Conservation (phyloP, 2,888 invertebrate species). For the Tuberolachnus salignus region DNA sequence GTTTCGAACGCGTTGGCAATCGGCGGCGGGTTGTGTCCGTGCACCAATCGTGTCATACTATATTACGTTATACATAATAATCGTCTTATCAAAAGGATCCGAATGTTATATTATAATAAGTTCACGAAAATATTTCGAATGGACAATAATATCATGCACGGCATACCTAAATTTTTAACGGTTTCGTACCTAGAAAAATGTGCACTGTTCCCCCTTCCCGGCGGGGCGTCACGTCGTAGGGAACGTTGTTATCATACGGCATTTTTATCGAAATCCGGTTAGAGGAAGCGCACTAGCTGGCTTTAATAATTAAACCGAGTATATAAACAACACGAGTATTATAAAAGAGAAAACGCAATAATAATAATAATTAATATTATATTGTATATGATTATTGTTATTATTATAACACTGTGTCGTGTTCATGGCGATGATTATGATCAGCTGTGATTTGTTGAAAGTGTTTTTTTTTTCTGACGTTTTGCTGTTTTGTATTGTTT, state of each 20-base stretch:
- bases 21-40: constrained; percentile 10
- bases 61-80: background rate
- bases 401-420: constrained; percentile 14
- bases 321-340: no score
- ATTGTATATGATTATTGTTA: background rate
- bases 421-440: background rate
- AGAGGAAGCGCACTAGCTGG: no score
- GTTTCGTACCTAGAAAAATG: no score
- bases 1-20: constrained; percentile 19
- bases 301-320: no score
- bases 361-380: no score
- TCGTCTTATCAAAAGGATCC: background rate
- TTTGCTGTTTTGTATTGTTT: constrained; percentile 63
- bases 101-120: no score
- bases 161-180: no score
- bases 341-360: no score
- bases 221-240: background rate
- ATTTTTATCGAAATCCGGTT: no score
- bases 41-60: background rate
- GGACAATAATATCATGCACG: background rate
- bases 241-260: no score
- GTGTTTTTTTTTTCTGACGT: constrained; percentile 48
- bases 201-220: background rate
- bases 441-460: constrained; percentile 49
- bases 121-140: no score